phyloP scores from a whole-genome alignment of 2,888 invertebrate genomes.

The Carcina quercana region DNA sequence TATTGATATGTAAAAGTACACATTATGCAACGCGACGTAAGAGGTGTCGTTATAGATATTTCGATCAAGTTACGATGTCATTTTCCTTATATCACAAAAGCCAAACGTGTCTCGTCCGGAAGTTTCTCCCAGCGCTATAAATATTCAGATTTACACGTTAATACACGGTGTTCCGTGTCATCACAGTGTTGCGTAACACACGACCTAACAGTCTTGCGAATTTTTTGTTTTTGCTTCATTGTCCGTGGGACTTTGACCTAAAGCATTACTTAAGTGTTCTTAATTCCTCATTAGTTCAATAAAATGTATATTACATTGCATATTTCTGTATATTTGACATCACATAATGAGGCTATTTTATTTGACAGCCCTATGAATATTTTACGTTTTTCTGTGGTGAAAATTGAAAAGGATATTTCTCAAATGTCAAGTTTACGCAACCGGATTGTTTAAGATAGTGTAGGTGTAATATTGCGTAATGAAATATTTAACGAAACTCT shows the following conservation, averaged over 20 bases:
- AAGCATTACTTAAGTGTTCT: slow-evolving; percentile 1
- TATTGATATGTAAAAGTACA: too few species aligned
- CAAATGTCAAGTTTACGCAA: slow-evolving; percentile 62
- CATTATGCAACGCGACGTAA: too few species aligned
- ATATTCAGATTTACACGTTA: slow-evolving; percentile 41
- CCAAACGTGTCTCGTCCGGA: slow-evolving; percentile 35
- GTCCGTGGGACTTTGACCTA: slow-evolving; percentile 8
- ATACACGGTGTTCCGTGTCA: slow-evolving; percentile 23
- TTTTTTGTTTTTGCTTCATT: slow-evolving; percentile 18
- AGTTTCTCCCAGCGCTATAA: slow-evolving; percentile 38
- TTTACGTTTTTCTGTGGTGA: too few species aligned
- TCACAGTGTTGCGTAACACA: slow-evolving; percentile 22
- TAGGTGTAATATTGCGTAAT: slow-evolving; percentile 53
- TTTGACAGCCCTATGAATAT: too few species aligned
- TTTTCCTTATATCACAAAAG: slow-evolving; percentile 17
- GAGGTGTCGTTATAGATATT: too few species aligned
- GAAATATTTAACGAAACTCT: slow-evolving; percentile 59
- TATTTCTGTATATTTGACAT: too few species aligned
- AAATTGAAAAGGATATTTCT: neutral
- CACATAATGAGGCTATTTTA: too few species aligned
- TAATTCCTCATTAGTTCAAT: slow-evolving; percentile 6
- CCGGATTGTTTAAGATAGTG: slow-evolving; percentile 40
- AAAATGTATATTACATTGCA: neutral
- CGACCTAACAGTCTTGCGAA: slow-evolving; percentile 19
- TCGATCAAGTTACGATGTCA: too few species aligned